Evolutionary conservation across 2,888 invertebrate genomes (phyloP), one percentile per base, ranked within the genome.

Genomic region (Volucella inflata): DNA sequence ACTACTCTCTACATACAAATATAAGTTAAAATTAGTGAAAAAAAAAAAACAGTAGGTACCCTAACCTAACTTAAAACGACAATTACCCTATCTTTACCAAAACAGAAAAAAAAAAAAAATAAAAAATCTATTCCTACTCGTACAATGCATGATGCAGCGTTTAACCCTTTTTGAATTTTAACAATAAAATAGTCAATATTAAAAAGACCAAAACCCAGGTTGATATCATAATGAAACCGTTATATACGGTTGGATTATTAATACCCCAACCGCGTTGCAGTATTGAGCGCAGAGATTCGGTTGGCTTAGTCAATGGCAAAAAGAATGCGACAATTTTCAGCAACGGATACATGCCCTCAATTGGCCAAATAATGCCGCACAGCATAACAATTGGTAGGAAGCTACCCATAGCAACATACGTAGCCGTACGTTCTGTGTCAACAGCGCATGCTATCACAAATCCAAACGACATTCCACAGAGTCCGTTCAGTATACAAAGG

Each of bases 401-500:
- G 0, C 96, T 96, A 0, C 97, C 97, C 92, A 97, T 93, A 0
- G 97, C 97, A 89, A 97, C 92, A 90, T 97, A 97, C 0, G 97
- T 97, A 0, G 97, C 97, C 0, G 96, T 96, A 81, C 97, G 94
- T 90, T 97, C 97, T 6, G 95, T 96, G 67, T 97, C 97, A 88
- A 96, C 96, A 8, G 95, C 91, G 87, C 95, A 95, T 1, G 97
- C 96, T 9, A 97, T 95, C 0, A 97, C 96, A 90, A 97, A 97
- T 88, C 97, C 97, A 89, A 97, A 97, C 77, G 96, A 95, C 98
- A 98, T 98, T 89, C 98, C 98, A 90, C 98, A 97, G 17, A 98
- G 92, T 12, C 98, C 98, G 72, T 96, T 97, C 46, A 97, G 93
- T 1, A 98, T 91, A 0, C 96, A 96, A 10, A 98, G 93, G 0